Evolutionary conservation across 2,888 invertebrate genomes (phyloP).

Genomic region (Noctuana brunneofusca): DNA sequence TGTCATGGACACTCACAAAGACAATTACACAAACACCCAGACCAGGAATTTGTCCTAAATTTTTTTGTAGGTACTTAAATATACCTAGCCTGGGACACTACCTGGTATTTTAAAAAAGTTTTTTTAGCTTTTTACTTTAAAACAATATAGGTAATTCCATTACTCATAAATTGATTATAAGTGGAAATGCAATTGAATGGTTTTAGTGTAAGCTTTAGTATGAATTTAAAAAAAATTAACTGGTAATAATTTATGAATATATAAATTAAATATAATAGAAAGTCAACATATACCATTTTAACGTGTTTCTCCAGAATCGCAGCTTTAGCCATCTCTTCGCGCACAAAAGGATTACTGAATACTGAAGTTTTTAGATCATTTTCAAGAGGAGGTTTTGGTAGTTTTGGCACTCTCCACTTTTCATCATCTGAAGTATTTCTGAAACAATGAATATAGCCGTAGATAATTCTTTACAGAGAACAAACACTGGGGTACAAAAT

Average conservation of each 20-base stretch:
- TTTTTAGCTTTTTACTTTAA: too few relatives aligned
- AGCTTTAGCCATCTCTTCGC: constrained; percentile 93
- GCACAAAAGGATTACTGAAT: constrained; percentile 93
- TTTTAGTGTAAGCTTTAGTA: background rate
- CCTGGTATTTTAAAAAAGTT: too few relatives aligned
- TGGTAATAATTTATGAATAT: background rate
- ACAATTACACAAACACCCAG: too few relatives aligned
- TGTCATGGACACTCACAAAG: too few relatives aligned
- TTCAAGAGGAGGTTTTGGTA: constrained; percentile 86
- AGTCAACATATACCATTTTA: constrained; percentile 91
- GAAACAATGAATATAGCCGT: background rate
- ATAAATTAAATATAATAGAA: constrained; percentile 51
- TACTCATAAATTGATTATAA: too few relatives aligned
- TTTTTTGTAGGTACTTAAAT: too few relatives aligned
- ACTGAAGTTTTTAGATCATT: constrained; percentile 86
- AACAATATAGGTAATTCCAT: too few relatives aligned
- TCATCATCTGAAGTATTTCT: constrained; percentile 45
- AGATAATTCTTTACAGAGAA: background rate
- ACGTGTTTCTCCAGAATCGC: constrained; percentile 95
- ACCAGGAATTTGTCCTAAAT: too few relatives aligned
- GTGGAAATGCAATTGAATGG: too few relatives aligned
- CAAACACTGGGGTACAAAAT: background rate
- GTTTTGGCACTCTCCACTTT: constrained; percentile 82
- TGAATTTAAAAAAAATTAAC: background rate
- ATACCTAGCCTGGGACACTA: too few relatives aligned